Percentiles rank a stretch among this genome's conserved stretches.
Conservation (phyloP, 2,888 invertebrate species). For the Drosophila flavopinicola region DNA sequence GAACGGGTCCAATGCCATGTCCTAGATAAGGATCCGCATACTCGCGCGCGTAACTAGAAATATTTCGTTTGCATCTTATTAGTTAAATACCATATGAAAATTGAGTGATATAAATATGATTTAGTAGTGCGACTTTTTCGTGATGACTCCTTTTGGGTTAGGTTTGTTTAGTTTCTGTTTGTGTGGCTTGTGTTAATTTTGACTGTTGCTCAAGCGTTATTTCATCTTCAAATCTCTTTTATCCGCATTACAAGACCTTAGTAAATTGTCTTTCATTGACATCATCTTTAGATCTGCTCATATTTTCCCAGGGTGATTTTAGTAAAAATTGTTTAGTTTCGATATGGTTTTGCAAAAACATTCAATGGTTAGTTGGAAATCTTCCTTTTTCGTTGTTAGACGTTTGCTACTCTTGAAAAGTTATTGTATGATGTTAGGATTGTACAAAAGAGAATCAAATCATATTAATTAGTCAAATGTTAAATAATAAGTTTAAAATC, state of each 20-base stretch:
- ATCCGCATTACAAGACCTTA: conserved; percentile 2
- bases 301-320: conserved; percentile 20
- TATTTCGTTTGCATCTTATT: conserved; percentile 48
- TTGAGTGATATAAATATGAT: conserved; percentile 1
- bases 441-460: conserved; percentile 53
- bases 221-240: conserved; percentile 14
- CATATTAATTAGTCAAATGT: conserved; percentile 35
- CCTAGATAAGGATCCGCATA: conserved; percentile 97
- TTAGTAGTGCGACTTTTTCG: conserved; percentile 16
- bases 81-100: conserved; percentile 19
- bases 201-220: conserved; percentile 11
- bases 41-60: conserved; percentile 92
- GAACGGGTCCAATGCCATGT: conserved; percentile 97
- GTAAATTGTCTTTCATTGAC: neutral
- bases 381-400: conserved; percentile 49
- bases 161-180: conserved; percentile 13
- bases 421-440: conserved; percentile 57
- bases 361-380: conserved; percentile 66
- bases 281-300: conserved; percentile 6
- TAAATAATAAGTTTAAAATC: neutral
- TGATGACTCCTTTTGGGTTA: conserved; percentile 37
- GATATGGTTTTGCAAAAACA: conserved; percentile 71
- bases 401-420: conserved; percentile 58
- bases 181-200: conserved; percentile 9
- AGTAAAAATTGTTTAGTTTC: conserved; percentile 75